Conservation (phyloP, 1,140 invertebrate species). For the Apolygus lucorum region DNA sequence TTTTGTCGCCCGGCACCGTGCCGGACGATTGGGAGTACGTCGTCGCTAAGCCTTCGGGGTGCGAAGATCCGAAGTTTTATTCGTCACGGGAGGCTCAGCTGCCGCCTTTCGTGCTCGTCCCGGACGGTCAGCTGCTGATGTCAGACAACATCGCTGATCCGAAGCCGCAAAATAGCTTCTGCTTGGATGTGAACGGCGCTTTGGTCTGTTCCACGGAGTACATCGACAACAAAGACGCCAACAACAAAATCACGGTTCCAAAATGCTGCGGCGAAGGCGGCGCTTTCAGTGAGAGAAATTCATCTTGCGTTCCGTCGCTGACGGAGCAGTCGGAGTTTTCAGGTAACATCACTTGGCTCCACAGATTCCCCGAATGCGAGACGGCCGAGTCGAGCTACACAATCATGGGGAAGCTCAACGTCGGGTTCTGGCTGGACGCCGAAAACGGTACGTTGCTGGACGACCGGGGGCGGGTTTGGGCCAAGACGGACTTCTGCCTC, state of each 20-base stretch:
- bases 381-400: slow-evolving; percentile 31
- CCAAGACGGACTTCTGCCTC: slow-evolving; percentile 50
- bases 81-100: slow-evolving; percentile 15
- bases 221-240: slow-evolving; percentile 1
- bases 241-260: slow-evolving; percentile 39
- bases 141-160: slow-evolving; percentile 21
- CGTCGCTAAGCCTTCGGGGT: slow-evolving; percentile 38
- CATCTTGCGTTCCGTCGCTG: slow-evolving; percentile 38
- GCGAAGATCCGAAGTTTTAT: slow-evolving; percentile 31
- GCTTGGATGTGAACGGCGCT: slow-evolving; percentile 48
- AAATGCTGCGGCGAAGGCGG: slow-evolving; percentile 51
- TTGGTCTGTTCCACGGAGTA: slow-evolving; percentile 46
- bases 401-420: slow-evolving; percentile 43
- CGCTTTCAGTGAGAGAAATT: slow-evolving; percentile 46
- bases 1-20: slow-evolving; percentile 36
- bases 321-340: slow-evolving; percentile 34
- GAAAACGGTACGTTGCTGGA: slow-evolving; percentile 43
- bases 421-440: slow-evolving; percentile 36
- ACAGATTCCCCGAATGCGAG: slow-evolving; percentile 47
- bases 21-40: slow-evolving; percentile 44
- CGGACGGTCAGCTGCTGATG: slow-evolving; percentile 47
- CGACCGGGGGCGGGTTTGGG: slow-evolving; percentile 38
- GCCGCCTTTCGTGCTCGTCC: slow-evolving; percentile 41
- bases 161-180: slow-evolving; percentile 43
- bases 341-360: slow-evolving; percentile 27